Base-by-base conservation (phyloP, 2,797 vertebrate genomes). In the Hirundo rustica region DNA sequence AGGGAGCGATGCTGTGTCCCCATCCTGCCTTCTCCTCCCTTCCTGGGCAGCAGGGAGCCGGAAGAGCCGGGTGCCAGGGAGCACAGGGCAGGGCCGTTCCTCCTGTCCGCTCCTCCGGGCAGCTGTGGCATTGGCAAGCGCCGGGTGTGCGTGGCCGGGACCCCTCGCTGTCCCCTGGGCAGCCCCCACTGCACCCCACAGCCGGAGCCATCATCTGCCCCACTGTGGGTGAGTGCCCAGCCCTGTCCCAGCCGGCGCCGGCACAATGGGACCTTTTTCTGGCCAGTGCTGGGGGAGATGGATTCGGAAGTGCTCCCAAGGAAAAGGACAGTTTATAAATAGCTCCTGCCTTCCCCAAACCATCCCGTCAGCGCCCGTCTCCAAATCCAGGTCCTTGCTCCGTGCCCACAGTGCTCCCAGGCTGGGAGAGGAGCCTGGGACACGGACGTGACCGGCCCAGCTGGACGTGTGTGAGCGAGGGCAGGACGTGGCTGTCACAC, bases 241-340 rank as follows among this genome's bases (percentile, higher is more conserved):
- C 84, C 89, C 87, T 1, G 5, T 36, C 74, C 92, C 81, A 53
- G 64, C 77, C 77, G 71, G 89, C 22, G 8, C 60, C 3, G 3
- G 62, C 67, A 96, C 85, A 95, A 94, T 94, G 92, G 68, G 18
- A 57, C 89, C 68, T 76, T 95, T 91, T 96, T 91, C 94, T 75
- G 20, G 82, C 75, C 8, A 0, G 38, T 1, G 1, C 68, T 50
- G 62, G 25, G 42, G 57, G 30, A 82, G 23, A 91, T 58, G 81
- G 40, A 16, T 80, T 95, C 97, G 58, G 67, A 62, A 72, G 19
- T 32, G 40, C 29, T 82, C 40, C 79, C 67, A 13, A 62, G 48
- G 79, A 38, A 10, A 54, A 47, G 48, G 14, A 13, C 0, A 0
- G 27, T 16, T 64, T 64, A 64, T 65, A 55, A 75, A 61, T 27